phyloP scores from a whole-genome alignment of 2,113 vertebrate genomes.

The Tympanuchus pallidicinctus region DNA sequence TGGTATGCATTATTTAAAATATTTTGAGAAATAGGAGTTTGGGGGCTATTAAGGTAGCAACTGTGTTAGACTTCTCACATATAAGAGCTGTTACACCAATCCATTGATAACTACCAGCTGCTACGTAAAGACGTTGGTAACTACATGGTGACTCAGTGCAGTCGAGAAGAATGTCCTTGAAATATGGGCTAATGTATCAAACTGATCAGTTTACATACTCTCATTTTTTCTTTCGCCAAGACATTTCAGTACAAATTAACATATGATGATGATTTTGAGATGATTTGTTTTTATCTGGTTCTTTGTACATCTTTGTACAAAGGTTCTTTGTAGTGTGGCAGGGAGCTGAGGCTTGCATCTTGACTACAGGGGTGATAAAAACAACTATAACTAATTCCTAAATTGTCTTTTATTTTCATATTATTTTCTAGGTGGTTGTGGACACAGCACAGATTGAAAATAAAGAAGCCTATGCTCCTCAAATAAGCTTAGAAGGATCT shows the following conservation, averaged over 20 bases:
- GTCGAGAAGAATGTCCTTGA: background rate
- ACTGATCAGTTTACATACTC: background rate
- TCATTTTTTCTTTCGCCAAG: background rate
- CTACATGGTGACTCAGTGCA: background rate
- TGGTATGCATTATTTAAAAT: background rate
- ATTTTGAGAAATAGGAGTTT: background rate
- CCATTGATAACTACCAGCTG: background rate
- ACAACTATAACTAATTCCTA: background rate
- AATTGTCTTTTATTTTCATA: background rate
- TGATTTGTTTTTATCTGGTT: background rate
- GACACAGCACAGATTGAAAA: constrained; percentile 99
- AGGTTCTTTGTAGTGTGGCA: background rate
- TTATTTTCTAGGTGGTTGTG: constrained; percentile 90
- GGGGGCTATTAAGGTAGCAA: background rate
- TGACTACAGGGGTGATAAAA: background rate
- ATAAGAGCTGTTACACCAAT: background rate
- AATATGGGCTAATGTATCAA: background rate
- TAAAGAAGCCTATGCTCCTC: constrained; percentile 97
- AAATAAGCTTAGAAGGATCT: constrained; percentile 95
- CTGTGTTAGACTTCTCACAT: background rate
- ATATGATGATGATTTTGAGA: fast-evolving
- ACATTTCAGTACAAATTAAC: background rate
- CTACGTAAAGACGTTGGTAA: background rate
- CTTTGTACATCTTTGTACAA: background rate
- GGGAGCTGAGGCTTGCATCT: background rate